Conservation (phyloP, 2,113 vertebrate genomes). For the Python bivittatus region DNA sequence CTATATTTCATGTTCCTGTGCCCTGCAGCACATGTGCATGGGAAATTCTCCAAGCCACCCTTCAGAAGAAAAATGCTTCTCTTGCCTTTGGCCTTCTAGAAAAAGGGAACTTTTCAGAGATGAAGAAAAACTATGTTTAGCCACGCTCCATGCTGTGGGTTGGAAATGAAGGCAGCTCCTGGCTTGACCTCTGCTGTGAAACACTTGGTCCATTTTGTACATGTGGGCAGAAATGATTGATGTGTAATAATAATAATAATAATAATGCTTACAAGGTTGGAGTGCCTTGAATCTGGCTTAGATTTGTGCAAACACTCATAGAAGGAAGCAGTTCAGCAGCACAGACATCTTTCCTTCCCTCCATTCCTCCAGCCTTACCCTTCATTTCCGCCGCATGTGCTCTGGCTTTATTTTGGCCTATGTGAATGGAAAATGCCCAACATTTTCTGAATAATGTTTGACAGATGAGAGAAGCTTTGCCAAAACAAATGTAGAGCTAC, state of each 20-base stretch:
- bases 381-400: neutral
- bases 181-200: neutral
- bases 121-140: neutral
- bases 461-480: constrained; percentile 20
- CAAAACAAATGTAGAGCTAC: constrained; percentile 19
- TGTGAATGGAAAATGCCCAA: constrained; percentile 12
- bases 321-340: constrained; percentile 7
- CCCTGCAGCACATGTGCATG: neutral
- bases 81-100: neutral
- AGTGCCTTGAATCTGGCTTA: neutral
- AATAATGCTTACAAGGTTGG: neutral
- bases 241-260: neutral
- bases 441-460: constrained; percentile 7
- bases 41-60: neutral
- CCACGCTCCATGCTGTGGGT: neutral
- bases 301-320: neutral
- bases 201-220: neutral
- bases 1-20: neutral
- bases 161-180: neutral
- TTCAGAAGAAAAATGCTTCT: neutral
- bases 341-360: neutral
- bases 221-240: neutral
- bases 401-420: constrained; percentile 1
- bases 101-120: neutral
- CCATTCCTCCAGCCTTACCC: neutral